A percentile compares a stretch with the other conserved stretches of the same genome.
Evolutionary conservation across 2,113 vertebrate genomes (phyloP).

Genomic region (Podilymbus podiceps): DNA sequence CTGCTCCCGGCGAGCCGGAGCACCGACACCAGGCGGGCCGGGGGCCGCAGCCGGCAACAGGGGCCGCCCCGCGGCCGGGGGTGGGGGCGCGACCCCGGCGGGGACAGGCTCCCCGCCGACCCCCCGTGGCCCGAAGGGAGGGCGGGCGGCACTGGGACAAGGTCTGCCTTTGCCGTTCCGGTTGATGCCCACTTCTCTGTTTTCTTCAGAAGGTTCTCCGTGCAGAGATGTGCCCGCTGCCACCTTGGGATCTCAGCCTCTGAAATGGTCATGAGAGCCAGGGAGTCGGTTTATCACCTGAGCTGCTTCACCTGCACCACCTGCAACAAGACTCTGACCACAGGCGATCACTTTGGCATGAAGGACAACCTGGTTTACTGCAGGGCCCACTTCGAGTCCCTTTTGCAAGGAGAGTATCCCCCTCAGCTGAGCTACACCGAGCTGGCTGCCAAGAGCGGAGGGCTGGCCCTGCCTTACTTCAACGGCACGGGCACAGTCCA

Average conservation of each 20-base stretch:
- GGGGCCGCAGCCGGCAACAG: background rate
- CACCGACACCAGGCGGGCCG: background rate
- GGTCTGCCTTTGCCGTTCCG: background rate
- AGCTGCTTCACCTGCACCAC: conserved; percentile 99
- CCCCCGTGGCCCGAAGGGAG: background rate
- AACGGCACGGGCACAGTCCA: conserved; percentile 93
- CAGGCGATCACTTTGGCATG: conserved; percentile 98
- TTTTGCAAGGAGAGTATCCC: conserved; percentile 93
- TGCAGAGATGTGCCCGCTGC: conserved; percentile 99
- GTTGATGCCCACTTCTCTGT: conserved; percentile 44
- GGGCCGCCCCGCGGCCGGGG: background rate
- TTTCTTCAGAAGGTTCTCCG: conserved; percentile 98
- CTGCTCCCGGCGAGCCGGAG: background rate
- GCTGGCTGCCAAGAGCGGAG: conserved; percentile 92
- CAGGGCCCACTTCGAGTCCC: conserved; percentile 94
- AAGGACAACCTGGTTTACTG: conserved; percentile 98
- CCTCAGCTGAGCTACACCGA: conserved; percentile 95
- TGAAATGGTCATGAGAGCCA: conserved; percentile 98
- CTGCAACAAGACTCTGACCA: conserved; percentile 97
- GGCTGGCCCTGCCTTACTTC: conserved; percentile 91
- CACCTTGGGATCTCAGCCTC: conserved; percentile 99
- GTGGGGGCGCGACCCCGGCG: background rate
- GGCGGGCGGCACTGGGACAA: background rate
- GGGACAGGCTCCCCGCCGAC: background rate
- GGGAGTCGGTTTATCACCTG: conserved; percentile 98